Evolutionary conservation across 2,888 invertebrate species (phyloP), one percentile per base, ranked within the genome.

Genomic region (Bimastos eiseni): DNA sequence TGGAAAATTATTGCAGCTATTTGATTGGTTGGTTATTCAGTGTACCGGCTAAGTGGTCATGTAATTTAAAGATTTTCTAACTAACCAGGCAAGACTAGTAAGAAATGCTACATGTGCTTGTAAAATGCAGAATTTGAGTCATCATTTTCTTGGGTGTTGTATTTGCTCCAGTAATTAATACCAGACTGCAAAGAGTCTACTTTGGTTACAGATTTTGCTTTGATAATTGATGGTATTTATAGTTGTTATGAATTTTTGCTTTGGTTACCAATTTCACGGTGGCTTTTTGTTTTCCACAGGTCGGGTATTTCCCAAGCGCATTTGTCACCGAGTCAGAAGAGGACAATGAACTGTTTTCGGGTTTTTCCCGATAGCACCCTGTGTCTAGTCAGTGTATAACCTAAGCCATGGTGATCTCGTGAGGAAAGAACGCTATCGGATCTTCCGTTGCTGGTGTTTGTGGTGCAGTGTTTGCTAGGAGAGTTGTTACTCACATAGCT

Each of bases 281-380:
- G 30, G 55, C 24, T 24, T 55, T 55, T 70, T 70, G 70, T 70
- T 70, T n/a, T 70, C n/a, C 30, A 70, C 94, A 95, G 95, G 92
- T 94, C 91, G 95, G 95, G 30, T 95, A 95, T 93, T 95, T 95
- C 92, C 95, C 95, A 6, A 93, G 94, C 91, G 94, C 95, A 0
- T 95, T 95, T 92, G 95, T 95, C 6, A 92, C 93, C 83, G 95
- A 95, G 91, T 94, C 94, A 34, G 92, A 90, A 11, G 92, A 92
- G 8, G 90, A 90, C 41, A 49, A 70, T 33, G 37, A 55, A 70
- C 86, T 90, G 86, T 86, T 86, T 37, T 34, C 86, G 5, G 86
- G 86, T 21, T 86, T 86, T 86, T 86, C 86, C 37, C 86, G 86
- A 86, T 86, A 86, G 86, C 37, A 37, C 34, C 37, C 34, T 37